These are phyloP conservation scores for Trimorus sp. DNA, from an alignment of 2,888 invertebrate genomes.

Conservation along the genomic window DNA sequence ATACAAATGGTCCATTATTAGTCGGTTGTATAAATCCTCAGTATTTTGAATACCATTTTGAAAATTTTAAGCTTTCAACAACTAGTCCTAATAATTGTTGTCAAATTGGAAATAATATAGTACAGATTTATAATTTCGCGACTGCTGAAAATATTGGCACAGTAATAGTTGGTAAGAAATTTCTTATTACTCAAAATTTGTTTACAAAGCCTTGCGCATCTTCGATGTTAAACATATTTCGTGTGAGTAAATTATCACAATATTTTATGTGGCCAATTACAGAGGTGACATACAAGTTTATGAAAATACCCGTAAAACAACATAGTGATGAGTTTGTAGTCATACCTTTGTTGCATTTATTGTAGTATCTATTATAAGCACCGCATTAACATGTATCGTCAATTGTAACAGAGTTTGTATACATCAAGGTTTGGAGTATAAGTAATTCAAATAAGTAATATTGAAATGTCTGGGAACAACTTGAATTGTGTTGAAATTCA, in stretches of 20 bases:
- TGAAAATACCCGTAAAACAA: background rate
- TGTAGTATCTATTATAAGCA: too few relatives aligned
- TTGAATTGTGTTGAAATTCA: too few relatives aligned
- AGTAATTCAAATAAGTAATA: too few relatives aligned
- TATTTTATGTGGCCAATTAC: background rate
- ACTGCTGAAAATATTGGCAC: background rate
- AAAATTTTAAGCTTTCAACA: background rate
- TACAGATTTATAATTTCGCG: background rate
- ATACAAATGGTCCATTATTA: background rate
- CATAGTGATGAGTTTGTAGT: too few relatives aligned
- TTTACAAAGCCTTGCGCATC: background rate
- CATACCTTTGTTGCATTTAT: too few relatives aligned
- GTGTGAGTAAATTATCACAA: background rate
- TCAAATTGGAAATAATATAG: background rate
- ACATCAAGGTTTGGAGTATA: too few relatives aligned
- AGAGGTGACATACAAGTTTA: background rate
- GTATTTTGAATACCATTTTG: background rate
- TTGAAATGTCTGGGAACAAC: too few relatives aligned
- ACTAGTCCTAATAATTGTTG: background rate
- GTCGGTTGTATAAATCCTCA: conserved; percentile 82
- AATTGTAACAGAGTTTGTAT: too few relatives aligned
- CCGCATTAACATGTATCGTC: too few relatives aligned
- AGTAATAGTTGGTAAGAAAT: background rate
- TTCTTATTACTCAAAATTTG: background rate
- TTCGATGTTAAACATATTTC: background rate